A percentile compares a stretch with the other conserved stretches of the same genome.
phyloP scores from a whole-genome alignment of 1,140 invertebrate species.

The Trachelipus rathkii region DNA sequence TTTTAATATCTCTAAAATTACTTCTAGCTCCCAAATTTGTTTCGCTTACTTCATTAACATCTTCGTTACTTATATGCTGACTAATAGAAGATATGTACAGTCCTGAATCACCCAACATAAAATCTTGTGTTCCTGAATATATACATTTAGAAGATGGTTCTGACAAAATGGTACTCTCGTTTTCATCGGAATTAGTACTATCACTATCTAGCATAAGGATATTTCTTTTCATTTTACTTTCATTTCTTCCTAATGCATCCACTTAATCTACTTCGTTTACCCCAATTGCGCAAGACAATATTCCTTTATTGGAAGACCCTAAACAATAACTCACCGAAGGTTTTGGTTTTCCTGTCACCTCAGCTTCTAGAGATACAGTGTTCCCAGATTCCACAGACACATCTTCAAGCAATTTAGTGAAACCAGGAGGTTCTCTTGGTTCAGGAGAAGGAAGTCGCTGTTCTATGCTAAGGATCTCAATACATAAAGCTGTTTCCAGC shows the following conservation, averaged over 20 bases:
- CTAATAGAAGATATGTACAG: neutral
- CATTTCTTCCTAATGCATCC: neutral
- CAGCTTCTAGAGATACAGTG: constrained; percentile 65
- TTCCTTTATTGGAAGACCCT: neutral
- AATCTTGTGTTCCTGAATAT: too few relatives aligned
- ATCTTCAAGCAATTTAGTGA: constrained; percentile 63
- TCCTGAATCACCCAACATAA: neutral
- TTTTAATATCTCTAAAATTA: neutral
- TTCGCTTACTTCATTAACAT: neutral
- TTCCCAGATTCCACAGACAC: constrained; percentile 55
- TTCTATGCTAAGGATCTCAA: constrained; percentile 63
- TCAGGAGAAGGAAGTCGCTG: constrained; percentile 49
- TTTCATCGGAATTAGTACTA: neutral
- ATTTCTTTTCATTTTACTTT: neutral
- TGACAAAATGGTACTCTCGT: neutral
- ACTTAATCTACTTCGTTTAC: neutral
- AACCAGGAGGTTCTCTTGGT: constrained; percentile 59
- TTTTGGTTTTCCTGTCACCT: constrained; percentile 64
- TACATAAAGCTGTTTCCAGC: constrained; percentile 74
- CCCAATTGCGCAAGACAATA: neutral
- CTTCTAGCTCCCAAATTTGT: neutral
- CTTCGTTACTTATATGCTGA: neutral
- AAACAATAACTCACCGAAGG: constrained; percentile 60
- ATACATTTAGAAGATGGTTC: too few relatives aligned
- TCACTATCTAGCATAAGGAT: neutral